A percentile compares a stretch with the other conserved stretches of the same genome.
Conservation (phyloP, 2,113 vertebrate genomes). For the Pterocles burchelli region DNA sequence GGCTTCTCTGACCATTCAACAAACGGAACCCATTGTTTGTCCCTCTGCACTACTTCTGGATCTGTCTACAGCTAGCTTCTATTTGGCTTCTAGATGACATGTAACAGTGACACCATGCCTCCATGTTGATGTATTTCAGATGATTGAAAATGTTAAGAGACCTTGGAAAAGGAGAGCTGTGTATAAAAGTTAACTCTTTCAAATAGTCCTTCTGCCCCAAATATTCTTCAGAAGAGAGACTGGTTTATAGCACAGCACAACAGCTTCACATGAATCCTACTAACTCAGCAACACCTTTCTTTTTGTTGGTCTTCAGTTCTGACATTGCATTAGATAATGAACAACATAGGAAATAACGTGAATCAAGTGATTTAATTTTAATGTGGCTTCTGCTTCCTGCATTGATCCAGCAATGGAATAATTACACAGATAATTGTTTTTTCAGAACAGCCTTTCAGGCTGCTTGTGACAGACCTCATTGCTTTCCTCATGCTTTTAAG, state of each 20-base stretch:
- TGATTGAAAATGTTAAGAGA: background rate
- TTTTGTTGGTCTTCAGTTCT: background rate
- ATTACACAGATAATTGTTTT: background rate
- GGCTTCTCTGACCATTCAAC: background rate
- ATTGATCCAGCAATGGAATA: background rate
- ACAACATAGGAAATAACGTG: background rate
- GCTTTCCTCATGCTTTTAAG: background rate
- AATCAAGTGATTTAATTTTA: slow-evolving; percentile 31
- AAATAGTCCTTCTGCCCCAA: background rate
- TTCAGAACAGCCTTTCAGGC: background rate
- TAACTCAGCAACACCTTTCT: background rate
- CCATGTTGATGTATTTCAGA: background rate
- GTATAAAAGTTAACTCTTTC: background rate
- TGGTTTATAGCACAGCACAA: background rate
- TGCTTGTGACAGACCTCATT: background rate
- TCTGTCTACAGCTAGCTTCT: background rate
- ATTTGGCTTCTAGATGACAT: background rate
- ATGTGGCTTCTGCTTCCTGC: slow-evolving; percentile 6
- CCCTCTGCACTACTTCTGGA: background rate
- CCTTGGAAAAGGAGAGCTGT: background rate
- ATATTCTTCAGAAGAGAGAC: background rate
- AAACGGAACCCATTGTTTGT: background rate
- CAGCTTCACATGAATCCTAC: background rate
- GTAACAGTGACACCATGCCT: background rate
- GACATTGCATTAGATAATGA: background rate